Conservation (phyloP, 2,113 vertebrate species). For the Nothocercus nigrocapillus region DNA sequence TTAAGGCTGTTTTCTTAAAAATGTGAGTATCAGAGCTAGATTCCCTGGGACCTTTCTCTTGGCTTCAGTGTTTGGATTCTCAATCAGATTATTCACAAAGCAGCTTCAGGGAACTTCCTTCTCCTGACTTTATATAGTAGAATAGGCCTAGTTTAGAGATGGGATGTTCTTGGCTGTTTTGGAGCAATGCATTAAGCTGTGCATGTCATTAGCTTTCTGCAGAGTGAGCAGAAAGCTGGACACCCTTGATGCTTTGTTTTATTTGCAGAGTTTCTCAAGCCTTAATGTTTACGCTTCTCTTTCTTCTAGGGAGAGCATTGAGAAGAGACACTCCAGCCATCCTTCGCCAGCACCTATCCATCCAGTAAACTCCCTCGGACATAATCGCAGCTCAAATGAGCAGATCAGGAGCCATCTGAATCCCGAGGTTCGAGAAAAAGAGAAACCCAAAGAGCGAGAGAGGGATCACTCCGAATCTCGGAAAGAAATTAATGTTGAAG, state of each 20-base stretch:
- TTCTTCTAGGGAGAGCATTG: conserved; percentile 85
- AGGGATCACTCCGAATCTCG: conserved; percentile 88
- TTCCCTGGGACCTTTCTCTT: not conserved
- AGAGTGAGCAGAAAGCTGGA: not conserved
- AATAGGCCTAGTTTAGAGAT: not conserved
- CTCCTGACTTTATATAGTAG: not conserved
- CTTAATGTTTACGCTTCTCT: conserved; percentile 24
- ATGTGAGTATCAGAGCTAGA: not conserved
- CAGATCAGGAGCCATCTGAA: conserved; percentile 84
- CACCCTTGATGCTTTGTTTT: not conserved
- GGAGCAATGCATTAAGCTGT: not conserved
- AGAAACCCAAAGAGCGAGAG: conserved; percentile 88
- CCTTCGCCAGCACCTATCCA: conserved; percentile 89
- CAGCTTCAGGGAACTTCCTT: not conserved
- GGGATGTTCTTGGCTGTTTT: not conserved
- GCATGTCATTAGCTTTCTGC: not conserved
- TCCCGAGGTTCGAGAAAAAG: conserved; percentile 87
- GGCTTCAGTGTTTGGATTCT: not conserved
- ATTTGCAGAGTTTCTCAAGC: conserved; percentile 7
- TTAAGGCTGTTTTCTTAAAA: not conserved
- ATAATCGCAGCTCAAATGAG: conserved; percentile 85
- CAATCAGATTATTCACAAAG: not conserved
- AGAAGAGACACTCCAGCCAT: conserved; percentile 93
- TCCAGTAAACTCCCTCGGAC: conserved; percentile 84
- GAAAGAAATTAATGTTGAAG: conserved; percentile 87